Evolutionary conservation across 2,113 vertebrate genomes (phyloP), one percentile per base, ranked within the genome.

Genomic region (Dromaius novaehollandiae): DNA sequence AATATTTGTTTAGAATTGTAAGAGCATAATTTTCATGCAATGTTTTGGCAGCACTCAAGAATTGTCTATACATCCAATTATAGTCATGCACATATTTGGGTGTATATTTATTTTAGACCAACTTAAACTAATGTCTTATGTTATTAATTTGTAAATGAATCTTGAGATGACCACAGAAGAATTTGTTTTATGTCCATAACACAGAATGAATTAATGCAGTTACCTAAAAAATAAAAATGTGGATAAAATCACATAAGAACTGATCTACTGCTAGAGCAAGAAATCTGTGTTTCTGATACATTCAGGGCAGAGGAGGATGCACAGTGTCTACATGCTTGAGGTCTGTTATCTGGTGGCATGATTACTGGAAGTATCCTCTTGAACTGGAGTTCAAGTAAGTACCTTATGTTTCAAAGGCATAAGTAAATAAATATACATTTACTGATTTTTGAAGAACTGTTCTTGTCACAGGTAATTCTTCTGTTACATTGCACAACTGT

Each of bases 251-350:
- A 48, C 46, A 48, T 48, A 18, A 48, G 46, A 48, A 48, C 16
- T 17, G 7, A 9, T 68, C 26, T 44, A 17, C 30, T 61, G 28
- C 13, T 73, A 14, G 61, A 60, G 32, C 51, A 79, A 55, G 32
- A 77, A 71, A 9, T 73, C 26, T 0, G 0, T 69, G 42, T 50
- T 85, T 64, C 4, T 73, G 50, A 1, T 65, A 79, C 0, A 0
- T 30, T 65, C 46, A 55, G 7, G 2, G 0, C 36, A 32, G 11
- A 73, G 42, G 9, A 71, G 42, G 14, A 51, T 42, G 15, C 65
- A 44, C 88, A 80, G 9, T 7, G 2, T 46, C 71, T 93, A 36
- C 1, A 0, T 86, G n/a, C 56, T 82, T 53, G 25, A 94, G 79
- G 48, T 80, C 38, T 70, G 18, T 38, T 66, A 10, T 9, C 60